phyloP scores from a whole-genome alignment of 2,888 invertebrate genomes.

The Aphidius colemani region DNA sequence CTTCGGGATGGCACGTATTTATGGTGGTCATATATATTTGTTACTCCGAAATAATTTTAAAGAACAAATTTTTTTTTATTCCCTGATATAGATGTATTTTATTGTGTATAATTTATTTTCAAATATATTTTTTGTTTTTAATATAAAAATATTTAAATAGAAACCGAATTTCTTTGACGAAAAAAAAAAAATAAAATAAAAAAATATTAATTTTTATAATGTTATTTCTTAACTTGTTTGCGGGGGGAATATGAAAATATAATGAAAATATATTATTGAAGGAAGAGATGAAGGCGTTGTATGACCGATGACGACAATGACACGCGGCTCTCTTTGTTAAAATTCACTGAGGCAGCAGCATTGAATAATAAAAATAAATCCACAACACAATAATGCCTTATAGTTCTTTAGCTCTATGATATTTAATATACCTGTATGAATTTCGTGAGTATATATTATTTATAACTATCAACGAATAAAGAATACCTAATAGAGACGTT shows the following conservation, averaged over 20 bases:
- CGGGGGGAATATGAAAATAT: no score
- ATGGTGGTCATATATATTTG: constrained; percentile 37
- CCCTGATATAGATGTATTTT: no score
- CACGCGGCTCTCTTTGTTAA: constrained; percentile 35
- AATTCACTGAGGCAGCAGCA: constrained; percentile 23
- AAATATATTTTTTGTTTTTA: background rate
- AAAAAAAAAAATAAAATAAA: no score
- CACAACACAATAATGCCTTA: no score
- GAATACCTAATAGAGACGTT: constrained; percentile 41
- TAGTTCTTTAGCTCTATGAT: constrained; percentile 15
- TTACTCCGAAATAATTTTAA: background rate
- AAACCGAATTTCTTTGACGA: no score
- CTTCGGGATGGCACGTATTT: constrained; percentile 44
- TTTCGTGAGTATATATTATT: constrained; percentile 6
- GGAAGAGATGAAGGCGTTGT: constrained; percentile 27
- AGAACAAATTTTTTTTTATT: no score
- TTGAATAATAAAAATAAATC: constrained; percentile 14
- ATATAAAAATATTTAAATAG: no score
- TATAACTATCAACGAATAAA: constrained; percentile 25
- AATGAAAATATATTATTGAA: background rate
- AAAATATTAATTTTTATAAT: no score
- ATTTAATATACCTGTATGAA: constrained; percentile 1
- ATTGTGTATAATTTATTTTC: background rate
- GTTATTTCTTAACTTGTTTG: no score
- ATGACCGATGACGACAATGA: constrained; percentile 36